Conservation (phyloP, 1,140 invertebrate species). For the Hestina assimilis region DNA sequence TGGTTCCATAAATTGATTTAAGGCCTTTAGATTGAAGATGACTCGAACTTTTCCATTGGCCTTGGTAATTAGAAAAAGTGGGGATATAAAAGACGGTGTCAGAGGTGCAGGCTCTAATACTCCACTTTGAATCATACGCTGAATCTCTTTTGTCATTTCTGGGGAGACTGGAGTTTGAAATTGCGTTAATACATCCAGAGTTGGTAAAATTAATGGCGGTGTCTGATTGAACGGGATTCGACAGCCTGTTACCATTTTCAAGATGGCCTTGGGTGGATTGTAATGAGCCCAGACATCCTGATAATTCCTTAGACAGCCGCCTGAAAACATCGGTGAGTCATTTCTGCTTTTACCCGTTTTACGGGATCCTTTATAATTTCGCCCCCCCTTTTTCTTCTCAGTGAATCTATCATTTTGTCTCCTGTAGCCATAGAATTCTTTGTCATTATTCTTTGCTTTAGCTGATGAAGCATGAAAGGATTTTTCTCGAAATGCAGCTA, state of each 20-base stretch:
- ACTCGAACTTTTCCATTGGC: conserved; percentile 16
- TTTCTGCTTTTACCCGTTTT: not conserved
- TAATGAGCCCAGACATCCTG: conserved; percentile 23
- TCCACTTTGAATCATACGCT: conserved; percentile 1
- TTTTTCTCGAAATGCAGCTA: conserved; percentile 10
- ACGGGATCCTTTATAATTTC: too few species aligned
- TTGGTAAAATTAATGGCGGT: conserved; percentile 31
- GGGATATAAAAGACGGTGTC: conserved; percentile 41
- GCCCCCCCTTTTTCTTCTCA: conserved; percentile 9
- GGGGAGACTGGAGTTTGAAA: conserved; percentile 26
- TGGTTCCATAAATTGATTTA: conserved; percentile 37
- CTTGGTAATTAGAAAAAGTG: conserved; percentile 43
- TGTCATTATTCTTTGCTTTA: not conserved
- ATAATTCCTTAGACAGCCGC: conserved; percentile 32
- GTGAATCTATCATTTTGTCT: too few species aligned
- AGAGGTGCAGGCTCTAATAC: conserved; percentile 29
- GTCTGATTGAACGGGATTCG: conserved; percentile 37
- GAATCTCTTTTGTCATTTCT: conserved; percentile 15
- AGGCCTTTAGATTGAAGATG: conserved; percentile 43
- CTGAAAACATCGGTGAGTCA: conserved; percentile 5
- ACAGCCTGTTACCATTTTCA: conserved; percentile 13
- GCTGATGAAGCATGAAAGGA: not conserved
- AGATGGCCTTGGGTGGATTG: conserved; percentile 13
- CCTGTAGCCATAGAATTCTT: not conserved
- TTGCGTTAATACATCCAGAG: conserved; percentile 6